Base-by-base conservation (phyloP, 2,888 invertebrate genomes). In the Galerucella nymphaeae region DNA sequence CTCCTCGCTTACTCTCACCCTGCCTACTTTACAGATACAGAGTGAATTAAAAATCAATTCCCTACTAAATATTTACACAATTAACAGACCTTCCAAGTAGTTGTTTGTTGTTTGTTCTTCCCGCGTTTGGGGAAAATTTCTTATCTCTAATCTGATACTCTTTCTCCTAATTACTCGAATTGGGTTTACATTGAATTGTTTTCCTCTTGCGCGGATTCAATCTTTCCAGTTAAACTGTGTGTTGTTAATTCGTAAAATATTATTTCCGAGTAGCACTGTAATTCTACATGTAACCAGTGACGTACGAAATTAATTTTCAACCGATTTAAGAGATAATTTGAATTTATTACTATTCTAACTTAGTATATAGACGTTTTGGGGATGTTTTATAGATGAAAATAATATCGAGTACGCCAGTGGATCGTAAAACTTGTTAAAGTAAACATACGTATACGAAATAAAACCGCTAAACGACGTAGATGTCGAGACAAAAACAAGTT, bases 401-500 rank as follows among this genome's bases (percentile, higher is more conserved):
- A 30, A 30, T 0, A 30, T 30, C 4, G 23, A n/a, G 20, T n/a
- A 58, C 58, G 58, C 13, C 13, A n/a, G 20, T 58, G 58, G 14
- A 6, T 23, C 14, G 23, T 23, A 30, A 42, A 42, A 42, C 42
- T 42, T 42, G 42, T 42, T 30, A 30, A 23, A 30, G 58, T 58
- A 23, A 58, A 58, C 58, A 55, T 30, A 30, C 10, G 66, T 71
- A 71, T 67, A 71, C 67, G 58, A 57, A 14, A 4, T 61, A 50
- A 38, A 66, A 48, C 62, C 70, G 66, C 70, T n/a, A 70, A 68
- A 67, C 42, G 13, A 53, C 55, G 42, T 9, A 5, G 48, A 13
- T 30, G 48, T 10, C 66, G 20, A 18, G 20, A 63, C 62, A 30
- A 72, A 57, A 70, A 75, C 72, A 63, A 72, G 65, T 74, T 63